Evolutionary conservation across 2,797 vertebrate genomes (phyloP).

Genomic region (Helostoma temminkii): DNA sequence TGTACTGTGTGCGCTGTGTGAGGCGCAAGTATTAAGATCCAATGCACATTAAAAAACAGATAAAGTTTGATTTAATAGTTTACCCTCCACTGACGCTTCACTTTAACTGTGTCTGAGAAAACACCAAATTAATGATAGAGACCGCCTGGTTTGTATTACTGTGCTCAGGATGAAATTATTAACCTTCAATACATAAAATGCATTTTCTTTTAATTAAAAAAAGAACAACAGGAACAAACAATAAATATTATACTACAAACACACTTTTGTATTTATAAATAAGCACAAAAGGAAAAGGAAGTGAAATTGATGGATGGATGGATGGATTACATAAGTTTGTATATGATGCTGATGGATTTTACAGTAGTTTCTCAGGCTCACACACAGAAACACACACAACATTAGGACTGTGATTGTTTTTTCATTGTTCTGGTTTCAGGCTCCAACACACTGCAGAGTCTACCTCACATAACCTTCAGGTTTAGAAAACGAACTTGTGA

Average conservation of each 20-base stretch:
- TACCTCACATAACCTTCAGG: too few species aligned
- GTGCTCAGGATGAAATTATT: background rate
- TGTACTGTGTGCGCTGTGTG: background rate
- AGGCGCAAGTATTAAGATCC: slow-evolving; percentile 1
- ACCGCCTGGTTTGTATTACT: background rate
- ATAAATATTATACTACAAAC: slow-evolving; percentile 16
- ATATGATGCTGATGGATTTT: slow-evolving; percentile 24
- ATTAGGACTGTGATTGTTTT: background rate
- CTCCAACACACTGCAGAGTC: background rate
- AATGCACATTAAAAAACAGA: slow-evolving; percentile 5
- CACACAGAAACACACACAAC: slow-evolving; percentile 12
- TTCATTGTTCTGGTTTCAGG: slow-evolving; percentile 16
- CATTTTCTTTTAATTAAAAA: slow-evolving; percentile 12
- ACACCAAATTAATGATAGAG: too few species aligned
- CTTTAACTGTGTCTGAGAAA: too few species aligned
- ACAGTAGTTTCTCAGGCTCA: slow-evolving; percentile 34
- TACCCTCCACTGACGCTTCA: too few species aligned
- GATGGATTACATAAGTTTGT: slow-evolving; percentile 9
- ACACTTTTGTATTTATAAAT: too few species aligned
- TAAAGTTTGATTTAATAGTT: slow-evolving; percentile 2
- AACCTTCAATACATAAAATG: background rate
- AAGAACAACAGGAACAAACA: background rate
- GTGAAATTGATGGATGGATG: background rate
- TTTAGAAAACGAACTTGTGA: background rate
- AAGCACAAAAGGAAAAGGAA: background rate